A percentile compares a stretch with the other conserved stretches of the same genome.
These are phyloP conservation scores for Luehdorfia chinensis DNA, from an alignment of 1,140 invertebrate genomes.

Conservation along the genomic window DNA sequence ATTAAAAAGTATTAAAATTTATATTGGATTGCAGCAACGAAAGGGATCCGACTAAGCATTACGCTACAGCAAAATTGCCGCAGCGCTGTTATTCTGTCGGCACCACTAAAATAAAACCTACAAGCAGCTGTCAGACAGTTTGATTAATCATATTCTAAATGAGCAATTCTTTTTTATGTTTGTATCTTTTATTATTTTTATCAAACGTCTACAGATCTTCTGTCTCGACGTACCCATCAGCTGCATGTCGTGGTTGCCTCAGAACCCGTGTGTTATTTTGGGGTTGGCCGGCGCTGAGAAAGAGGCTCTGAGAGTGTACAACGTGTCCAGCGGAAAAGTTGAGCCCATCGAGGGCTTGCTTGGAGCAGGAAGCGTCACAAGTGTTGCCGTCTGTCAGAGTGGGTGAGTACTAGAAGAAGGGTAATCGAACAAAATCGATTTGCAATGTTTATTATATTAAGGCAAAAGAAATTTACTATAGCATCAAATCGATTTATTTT, in stretches of 20 bases:
- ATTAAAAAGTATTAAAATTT: no score
- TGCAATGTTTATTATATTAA: background rate
- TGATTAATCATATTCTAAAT: no score
- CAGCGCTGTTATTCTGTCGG: no score
- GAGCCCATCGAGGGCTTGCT: slow-evolving; percentile 35
- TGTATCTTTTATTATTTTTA: no score
- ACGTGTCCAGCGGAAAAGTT: slow-evolving; percentile 28
- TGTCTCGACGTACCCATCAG: slow-evolving; percentile 41
- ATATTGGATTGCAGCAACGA: no score
- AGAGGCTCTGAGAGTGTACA: slow-evolving; percentile 35
- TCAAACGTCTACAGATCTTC: no score
- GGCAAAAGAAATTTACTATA: background rate
- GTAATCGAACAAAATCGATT: background rate
- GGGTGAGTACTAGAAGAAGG: slow-evolving; percentile 31
- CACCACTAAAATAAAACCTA: no score
- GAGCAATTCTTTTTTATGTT: no score
- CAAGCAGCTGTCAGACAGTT: no score
- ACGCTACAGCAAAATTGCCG: no score
- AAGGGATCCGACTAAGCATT: no score
- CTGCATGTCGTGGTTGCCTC: slow-evolving; percentile 44
- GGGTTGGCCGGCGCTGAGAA: slow-evolving; percentile 27
- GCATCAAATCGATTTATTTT: no score
- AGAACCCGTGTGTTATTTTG: slow-evolving; percentile 35
- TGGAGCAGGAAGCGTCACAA: slow-evolving; percentile 26
- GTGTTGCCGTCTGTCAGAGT: slow-evolving; percentile 35